phyloP scores from a whole-genome alignment of 2,888 invertebrate genomes.

The Theretra japonica region DNA sequence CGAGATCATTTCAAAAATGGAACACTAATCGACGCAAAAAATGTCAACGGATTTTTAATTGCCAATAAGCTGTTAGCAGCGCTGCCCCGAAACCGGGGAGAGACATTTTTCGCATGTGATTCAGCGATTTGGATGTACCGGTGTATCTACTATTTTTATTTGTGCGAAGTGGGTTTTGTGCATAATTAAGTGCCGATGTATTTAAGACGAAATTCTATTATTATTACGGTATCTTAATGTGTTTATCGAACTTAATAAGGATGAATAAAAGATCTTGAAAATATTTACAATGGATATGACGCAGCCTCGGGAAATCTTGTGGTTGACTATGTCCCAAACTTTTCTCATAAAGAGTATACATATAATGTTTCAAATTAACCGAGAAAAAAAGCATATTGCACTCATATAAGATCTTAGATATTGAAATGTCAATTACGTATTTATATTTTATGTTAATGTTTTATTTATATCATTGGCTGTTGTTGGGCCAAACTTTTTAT shows the following conservation, averaged over 20 bases:
- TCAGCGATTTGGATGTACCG: not conserved
- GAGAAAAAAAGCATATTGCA: no score
- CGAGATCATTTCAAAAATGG: conserved; percentile 48
- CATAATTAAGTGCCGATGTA: not conserved
- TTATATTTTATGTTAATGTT: no score
- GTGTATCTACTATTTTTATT: not conserved
- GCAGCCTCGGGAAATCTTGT: no score
- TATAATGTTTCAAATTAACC: no score
- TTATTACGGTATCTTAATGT: not conserved
- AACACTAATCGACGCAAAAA: conserved; percentile 50
- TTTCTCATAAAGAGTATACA: no score
- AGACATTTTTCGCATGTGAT: not conserved
- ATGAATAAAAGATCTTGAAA: no score
- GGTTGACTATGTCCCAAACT: no score
- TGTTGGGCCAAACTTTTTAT: not conserved
- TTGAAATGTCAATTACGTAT: no score
- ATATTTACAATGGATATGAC: no score
- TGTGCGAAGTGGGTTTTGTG: not conserved
- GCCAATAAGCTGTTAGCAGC: conserved; percentile 34
- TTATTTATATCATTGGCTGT: not conserved
- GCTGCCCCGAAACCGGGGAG: not conserved
- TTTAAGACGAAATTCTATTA: not conserved
- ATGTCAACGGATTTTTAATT: conserved; percentile 44
- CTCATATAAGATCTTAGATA: no score
- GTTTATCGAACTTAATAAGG: not conserved